A percentile compares a stretch with the other conserved stretches of the same genome.
Conservation (phyloP, 37 sponge, comb jelly and placozoan species). For the Petrosia ficiformis region DNA sequence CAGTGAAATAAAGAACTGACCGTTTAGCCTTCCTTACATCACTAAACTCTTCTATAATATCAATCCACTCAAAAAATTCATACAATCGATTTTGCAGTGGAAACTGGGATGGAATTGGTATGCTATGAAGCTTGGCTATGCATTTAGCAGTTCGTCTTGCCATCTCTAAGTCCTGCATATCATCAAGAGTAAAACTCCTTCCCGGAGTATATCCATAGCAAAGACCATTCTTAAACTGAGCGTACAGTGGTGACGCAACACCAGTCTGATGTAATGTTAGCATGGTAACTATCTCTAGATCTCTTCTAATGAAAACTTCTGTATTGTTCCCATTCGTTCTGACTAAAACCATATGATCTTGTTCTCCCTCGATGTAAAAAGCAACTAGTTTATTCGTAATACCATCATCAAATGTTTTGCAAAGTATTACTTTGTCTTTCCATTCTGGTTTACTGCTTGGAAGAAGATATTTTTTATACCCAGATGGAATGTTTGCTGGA, state of each 20-base stretch:
- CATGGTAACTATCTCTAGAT: slow-evolving; percentile 35
- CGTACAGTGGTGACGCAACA: slow-evolving; percentile 40
- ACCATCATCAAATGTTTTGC: slow-evolving; percentile 45
- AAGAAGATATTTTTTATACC: slow-evolving; percentile 16
- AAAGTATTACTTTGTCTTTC: not conserved
- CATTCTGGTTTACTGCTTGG: slow-evolving; percentile 35
- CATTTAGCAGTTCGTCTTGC: slow-evolving; percentile 28
- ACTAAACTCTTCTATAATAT: slow-evolving; percentile 13
- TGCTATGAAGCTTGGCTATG: slow-evolving; percentile 66
- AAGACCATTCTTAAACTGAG: slow-evolving; percentile 65
- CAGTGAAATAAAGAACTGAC: too few relatives aligned
- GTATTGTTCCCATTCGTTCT: slow-evolving; percentile 69
- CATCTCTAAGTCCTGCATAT: slow-evolving; percentile 40
- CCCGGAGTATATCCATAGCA: slow-evolving; percentile 67
- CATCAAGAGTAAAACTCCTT: slow-evolving; percentile 24
- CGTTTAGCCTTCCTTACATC: slow-evolving; percentile 20
- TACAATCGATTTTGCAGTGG: slow-evolving; percentile 20
- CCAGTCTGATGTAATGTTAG: slow-evolving; percentile 15
- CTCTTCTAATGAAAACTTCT: slow-evolving; percentile 55
- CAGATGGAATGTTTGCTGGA: not conserved
- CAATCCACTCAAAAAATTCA: slow-evolving; percentile 31
- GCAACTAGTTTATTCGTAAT: slow-evolving; percentile 57
- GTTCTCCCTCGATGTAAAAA: slow-evolving; percentile 12
- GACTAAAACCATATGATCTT: slow-evolving; percentile 51
- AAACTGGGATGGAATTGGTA: slow-evolving; percentile 6